Evolutionary conservation across 1,140 invertebrate genomes (phyloP), one percentile per base, ranked within the genome.

Genomic region (Aphaenogaster ashmeadi): DNA sequence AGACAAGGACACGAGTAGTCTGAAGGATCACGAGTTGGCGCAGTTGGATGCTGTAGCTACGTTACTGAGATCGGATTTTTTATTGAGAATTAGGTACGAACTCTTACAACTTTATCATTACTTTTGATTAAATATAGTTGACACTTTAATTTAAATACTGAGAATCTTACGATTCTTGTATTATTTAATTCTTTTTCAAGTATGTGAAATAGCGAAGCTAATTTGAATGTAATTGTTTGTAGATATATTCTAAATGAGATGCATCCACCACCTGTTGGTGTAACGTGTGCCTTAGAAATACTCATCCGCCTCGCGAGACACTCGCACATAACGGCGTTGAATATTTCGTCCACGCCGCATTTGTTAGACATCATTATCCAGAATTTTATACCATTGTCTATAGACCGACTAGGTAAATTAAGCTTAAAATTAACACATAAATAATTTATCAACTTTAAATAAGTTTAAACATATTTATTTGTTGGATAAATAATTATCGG

Each of bases 21-120:
- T 98, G 66, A 98, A 98, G 94, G 98, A 99, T 96, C 97, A 97
- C 93, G 97, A 99, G 93, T 94, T 99, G 66, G 97, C 97, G 11
- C 98, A 98, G 95, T 96, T 97, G 21, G 97, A 98, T 95, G 94
- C 98, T 1, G 96, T 98, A 47, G 96, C 97, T 93, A 97, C 97
- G 74, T 94, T 98, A 27, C 90, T 98, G 11, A 96, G 98, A 89
- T 98, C 98, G 77, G 97, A 98, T 93, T 96, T 99, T 88, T 93
- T 98, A 56, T 95, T 97, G 77, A 96, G 97, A 93, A 96, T 97
- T 52, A 97, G 95, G 96, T 98, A 94, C 95, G 0, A 27, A 9
- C n/a, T 56, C 27, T 94, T 74, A 92, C 95, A 58, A 62, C 7
- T 75, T 21, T 4, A 18, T 62, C 11, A 60, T n/a, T 47, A 41